Conservation (phyloP, 2,888 invertebrate genomes). For the Peribatodes rhomboidaria region DNA sequence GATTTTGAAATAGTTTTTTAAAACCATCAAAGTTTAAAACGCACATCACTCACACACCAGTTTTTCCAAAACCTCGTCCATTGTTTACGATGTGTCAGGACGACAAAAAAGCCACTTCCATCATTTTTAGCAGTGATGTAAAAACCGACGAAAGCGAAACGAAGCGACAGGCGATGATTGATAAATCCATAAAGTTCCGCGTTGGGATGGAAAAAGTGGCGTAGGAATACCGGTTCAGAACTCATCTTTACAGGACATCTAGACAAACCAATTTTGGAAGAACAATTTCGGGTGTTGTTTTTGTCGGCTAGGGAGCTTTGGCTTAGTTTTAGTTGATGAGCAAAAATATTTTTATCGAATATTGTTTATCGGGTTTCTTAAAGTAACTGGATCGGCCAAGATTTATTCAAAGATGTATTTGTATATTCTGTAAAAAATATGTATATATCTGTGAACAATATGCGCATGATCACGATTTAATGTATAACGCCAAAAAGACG, state of each 20-base stretch:
- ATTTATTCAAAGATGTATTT: no score
- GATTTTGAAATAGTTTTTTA: no score
- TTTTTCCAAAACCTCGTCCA: slow-evolving; percentile 30
- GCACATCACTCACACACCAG: slow-evolving; percentile 5
- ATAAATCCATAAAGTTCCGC: slow-evolving; percentile 40
- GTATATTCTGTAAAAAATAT: no score
- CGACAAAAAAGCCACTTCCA: slow-evolving; percentile 35
- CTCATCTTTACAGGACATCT: slow-evolving; percentile 17
- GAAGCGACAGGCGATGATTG: slow-evolving; percentile 40
- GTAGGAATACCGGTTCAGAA: slow-evolving; percentile 7
- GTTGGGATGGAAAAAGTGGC: slow-evolving; percentile 19
- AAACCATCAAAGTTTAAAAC: no score
- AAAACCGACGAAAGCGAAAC: slow-evolving; percentile 35
- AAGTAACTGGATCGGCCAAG: no score
- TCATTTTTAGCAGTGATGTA: slow-evolving; percentile 37
- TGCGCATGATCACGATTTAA: no score
- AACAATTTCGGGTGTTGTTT: background rate
- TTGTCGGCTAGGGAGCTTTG: background rate
- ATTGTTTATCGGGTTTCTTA: no score
- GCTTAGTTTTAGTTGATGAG: no score
- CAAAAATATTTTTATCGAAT: no score
- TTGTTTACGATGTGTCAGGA: slow-evolving; percentile 37
- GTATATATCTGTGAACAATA: no score
- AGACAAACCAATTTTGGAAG: slow-evolving; percentile 16
- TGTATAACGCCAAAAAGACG: no score